phyloP scores from a whole-genome alignment of 2,797 vertebrate genomes.

The Acipenser oxyrinchus region DNA sequence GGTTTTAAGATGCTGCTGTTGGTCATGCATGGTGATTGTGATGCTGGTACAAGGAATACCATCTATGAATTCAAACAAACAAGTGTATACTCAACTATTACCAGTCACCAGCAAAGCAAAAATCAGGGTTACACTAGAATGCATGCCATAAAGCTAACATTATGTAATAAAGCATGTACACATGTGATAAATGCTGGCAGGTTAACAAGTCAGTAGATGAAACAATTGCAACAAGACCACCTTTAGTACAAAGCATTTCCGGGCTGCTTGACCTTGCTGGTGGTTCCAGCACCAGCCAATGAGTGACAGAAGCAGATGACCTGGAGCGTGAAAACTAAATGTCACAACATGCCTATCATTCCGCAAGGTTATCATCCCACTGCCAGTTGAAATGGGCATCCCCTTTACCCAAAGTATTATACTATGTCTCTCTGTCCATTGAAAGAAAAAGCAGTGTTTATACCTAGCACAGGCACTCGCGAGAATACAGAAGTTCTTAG shows the following conservation, averaged over 20 bases:
- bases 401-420: slow-evolving; percentile 2
- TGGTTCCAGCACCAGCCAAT: not conserved
- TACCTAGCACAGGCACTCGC: too few species aligned
- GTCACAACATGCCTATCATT: slow-evolving; percentile 25
- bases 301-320: slow-evolving; percentile 33
- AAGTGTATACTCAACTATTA: too few species aligned
- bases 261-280: slow-evolving; percentile 17
- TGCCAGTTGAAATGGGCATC: slow-evolving; percentile 19
- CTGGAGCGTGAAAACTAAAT: slow-evolving; percentile 28
- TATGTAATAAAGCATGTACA: too few species aligned
- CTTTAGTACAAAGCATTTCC: slow-evolving; percentile 1
- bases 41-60: too few species aligned
- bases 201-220: not conserved
- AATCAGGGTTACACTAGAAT: too few species aligned
- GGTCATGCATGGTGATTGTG: too few species aligned
- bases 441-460: not conserved
- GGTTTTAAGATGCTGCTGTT: too few species aligned
- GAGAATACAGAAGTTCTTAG: too few species aligned
- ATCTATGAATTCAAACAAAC: too few species aligned
- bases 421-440: not conserved
- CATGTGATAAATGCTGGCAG: too few species aligned
- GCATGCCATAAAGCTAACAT: too few species aligned
- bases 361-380: slow-evolving; percentile 17
- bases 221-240: not conserved
- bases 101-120: too few species aligned